Percentiles rank a stretch among this genome's conserved stretches.
These are phyloP conservation scores for Caenorhabditis remanei DNA, from an alignment of 1,140 invertebrate species.

Conservation along the genomic window DNA sequence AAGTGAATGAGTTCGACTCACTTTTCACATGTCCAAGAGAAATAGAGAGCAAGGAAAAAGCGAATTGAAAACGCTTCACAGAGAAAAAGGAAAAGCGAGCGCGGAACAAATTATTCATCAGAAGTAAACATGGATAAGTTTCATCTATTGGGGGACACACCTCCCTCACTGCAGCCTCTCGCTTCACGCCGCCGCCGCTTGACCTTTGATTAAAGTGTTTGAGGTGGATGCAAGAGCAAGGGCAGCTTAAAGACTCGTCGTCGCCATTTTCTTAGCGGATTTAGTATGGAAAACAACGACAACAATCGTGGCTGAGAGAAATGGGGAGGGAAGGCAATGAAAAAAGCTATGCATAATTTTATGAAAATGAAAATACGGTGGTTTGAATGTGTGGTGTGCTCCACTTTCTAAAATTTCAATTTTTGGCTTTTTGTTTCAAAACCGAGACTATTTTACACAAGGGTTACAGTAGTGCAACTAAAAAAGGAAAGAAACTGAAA, in stretches of 20 bases:
- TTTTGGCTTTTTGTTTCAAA: too few relatives aligned
- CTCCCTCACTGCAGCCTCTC: background rate
- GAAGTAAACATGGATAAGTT: constrained; percentile 54
- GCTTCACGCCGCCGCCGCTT: background rate
- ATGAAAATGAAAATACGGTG: too few relatives aligned
- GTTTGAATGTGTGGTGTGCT: too few relatives aligned
- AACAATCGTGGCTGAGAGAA: background rate
- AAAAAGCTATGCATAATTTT: too few relatives aligned
- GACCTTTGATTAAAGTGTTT: constrained; percentile 53
- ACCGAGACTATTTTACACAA: too few relatives aligned
- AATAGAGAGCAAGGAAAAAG: constrained; percentile 11
- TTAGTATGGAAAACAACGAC: background rate
- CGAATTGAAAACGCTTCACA: constrained; percentile 1
- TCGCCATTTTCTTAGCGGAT: background rate
- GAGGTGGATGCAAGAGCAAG: constrained; percentile 10
- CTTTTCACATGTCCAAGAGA: background rate
- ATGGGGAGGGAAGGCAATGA: too few relatives aligned
- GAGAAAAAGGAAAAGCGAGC: constrained; percentile 40
- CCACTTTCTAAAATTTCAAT: too few relatives aligned
- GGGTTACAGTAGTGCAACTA: too few relatives aligned
- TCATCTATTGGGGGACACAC: constrained; percentile 25
- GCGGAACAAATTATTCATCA: constrained; percentile 49
- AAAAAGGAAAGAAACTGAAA: too few relatives aligned
- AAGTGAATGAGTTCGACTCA: too few relatives aligned
- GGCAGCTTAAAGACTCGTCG: background rate